Conservation (phyloP, 2,888 invertebrate genomes). For the Cantharis rustica region DNA sequence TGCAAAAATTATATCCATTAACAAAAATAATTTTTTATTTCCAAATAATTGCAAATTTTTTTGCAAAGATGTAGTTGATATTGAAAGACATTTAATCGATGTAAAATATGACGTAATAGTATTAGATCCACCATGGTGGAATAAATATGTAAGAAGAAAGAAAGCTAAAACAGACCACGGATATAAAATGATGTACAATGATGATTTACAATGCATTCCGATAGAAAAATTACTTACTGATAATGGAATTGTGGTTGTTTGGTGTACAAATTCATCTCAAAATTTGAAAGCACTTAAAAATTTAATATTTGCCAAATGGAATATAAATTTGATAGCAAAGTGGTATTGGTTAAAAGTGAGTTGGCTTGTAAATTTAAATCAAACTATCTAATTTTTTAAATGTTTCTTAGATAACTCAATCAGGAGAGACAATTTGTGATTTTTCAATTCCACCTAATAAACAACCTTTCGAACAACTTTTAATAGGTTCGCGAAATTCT, state of each 20-base stretch:
- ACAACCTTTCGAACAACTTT: constrained; percentile 86
- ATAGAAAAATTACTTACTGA: constrained; percentile 65
- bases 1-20: constrained; percentile 57
- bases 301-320: constrained; percentile 81
- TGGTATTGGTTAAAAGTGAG: constrained; percentile 90
- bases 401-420: constrained; percentile 64
- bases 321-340: constrained; percentile 69
- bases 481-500: constrained; percentile 60
- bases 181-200: constrained; percentile 80
- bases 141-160: constrained; percentile 87
- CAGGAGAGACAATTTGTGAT: constrained; percentile 69
- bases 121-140: constrained; percentile 96
- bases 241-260: constrained; percentile 77
- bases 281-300: constrained; percentile 71
- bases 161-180: constrained; percentile 69
- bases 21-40: constrained; percentile 63
- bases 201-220: constrained; percentile 73
- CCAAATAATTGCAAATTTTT: constrained; percentile 70
- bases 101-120: constrained; percentile 78
- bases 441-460: constrained; percentile 72
- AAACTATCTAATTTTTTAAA: not conserved
- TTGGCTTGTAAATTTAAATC: not conserved
- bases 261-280: constrained; percentile 88
- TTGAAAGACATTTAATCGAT: constrained; percentile 57
- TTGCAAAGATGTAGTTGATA: constrained; percentile 68